A percentile compares a stretch with the other conserved stretches of the same genome.
phyloP scores from a whole-genome alignment of 2,888 invertebrate species.

The Drosophila subsilvestris region DNA sequence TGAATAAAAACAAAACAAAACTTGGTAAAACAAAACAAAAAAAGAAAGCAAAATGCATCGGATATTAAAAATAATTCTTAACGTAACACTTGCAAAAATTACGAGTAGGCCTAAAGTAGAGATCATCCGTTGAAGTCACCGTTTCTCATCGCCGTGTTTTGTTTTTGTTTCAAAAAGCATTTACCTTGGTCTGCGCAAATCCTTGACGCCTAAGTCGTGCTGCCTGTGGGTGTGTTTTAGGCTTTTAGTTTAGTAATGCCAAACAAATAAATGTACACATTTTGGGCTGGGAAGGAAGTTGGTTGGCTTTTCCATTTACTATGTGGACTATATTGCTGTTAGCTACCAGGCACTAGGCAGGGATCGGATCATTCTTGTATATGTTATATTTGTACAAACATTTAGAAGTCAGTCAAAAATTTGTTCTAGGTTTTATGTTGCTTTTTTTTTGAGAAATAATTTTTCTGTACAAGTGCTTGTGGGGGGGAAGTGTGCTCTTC shows the following conservation, averaged over 20 bases:
- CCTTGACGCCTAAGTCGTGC: conserved; percentile 79
- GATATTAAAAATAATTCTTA: not conserved
- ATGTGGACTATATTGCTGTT: conserved; percentile 3
- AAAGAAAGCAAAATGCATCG: conserved; percentile 3
- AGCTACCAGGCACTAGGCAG: conserved; percentile 10
- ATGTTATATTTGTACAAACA: conserved; percentile 3
- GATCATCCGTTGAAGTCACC: conserved; percentile 10
- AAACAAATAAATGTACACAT: conserved; percentile 52
- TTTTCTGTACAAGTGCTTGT: not conserved
- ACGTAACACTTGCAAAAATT: conserved; percentile 30
- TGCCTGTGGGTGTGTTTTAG: conserved; percentile 72
- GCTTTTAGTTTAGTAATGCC: conserved; percentile 60
- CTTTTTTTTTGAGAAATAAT: too few relatives aligned
- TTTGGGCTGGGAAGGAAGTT: not conserved
- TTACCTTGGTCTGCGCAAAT: conserved; percentile 82
- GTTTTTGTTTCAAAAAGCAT: not conserved
- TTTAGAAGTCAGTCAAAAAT: not conserved
- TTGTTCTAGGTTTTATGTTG: too few relatives aligned
- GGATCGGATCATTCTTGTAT: not conserved
- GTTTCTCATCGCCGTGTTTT: not conserved
- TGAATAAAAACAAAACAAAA: conserved; percentile 3
- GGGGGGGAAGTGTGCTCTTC: not conserved
- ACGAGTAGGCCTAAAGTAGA: conserved; percentile 19
- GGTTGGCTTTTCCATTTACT: conserved; percentile 13
- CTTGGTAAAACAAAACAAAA: conserved; percentile 4